Base-by-base conservation (phyloP, 2,888 invertebrate species). In the Caenorhabditis auriculariae region DNA sequence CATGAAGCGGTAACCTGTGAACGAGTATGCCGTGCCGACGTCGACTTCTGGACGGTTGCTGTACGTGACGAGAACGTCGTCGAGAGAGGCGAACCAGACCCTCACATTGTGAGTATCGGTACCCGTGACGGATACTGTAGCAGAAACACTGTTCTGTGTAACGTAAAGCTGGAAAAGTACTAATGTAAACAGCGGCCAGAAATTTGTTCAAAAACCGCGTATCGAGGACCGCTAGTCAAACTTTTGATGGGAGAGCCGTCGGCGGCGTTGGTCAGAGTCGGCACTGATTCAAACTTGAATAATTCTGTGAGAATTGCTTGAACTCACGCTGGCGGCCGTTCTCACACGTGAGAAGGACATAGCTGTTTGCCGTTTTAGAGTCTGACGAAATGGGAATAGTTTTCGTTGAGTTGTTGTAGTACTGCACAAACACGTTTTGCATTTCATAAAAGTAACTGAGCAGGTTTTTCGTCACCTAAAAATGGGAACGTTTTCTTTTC, bases 11-110 rank as follows among this genome's bases (percentile, higher is more conserved):
- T n/a, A n/a, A n/a, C n/a, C 54, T 19, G 50, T 54, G 49, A 62
- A 62, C 6, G 62, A 54, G 44, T 62, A 49, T 1, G 62, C 57
- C 37, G 54, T 47, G 47, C 55, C 55, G 29, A 57, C 58, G 26
- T 62, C 62, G 9, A 58, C 51, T n/a, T 51, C 37, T 15, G 54
- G 50, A 51, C 58, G 57, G 28, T 54, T 48, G n/a, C 54, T 54
- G 29, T 57, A 62, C 0, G 57, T 54, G 15, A 62, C 37, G 12
- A 62, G 50, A 6, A 62, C 51, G n/a, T 54, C 55, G 17, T 57
- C 54, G 19, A 6, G 9, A 12, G 57, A 54, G 12, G 42, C 32
- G 46, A 62, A 62, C 57, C 54, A 62, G 21, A 61, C 56, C 32
- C 61, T 56, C n/a, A 53, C 51, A 17, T 29, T 56, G 39, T 61